Conservation (phyloP, 1,140 invertebrate species). For the Drosophila erecta region DNA sequence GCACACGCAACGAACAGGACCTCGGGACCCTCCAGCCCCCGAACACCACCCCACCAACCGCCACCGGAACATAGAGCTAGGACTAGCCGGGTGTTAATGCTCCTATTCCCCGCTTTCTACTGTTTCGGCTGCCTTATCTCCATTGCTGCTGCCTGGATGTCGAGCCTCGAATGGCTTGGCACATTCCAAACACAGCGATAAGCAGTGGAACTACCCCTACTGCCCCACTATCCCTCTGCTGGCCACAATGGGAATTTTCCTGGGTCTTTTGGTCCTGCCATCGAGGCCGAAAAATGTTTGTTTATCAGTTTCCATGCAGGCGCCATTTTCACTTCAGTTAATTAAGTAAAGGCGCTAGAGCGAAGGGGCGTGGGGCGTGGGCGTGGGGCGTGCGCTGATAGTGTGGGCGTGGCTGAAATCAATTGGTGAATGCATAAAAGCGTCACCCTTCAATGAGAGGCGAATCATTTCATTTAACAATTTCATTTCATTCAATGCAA, state of each 20-base stretch:
- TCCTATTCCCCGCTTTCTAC: slow-evolving; percentile 9
- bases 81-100: slow-evolving; percentile 11
- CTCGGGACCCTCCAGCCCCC: not conserved
- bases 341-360: slow-evolving; percentile 72
- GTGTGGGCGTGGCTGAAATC: slow-evolving; percentile 38
- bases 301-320: slow-evolving; percentile 65
- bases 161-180: slow-evolving; percentile 60
- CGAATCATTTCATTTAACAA: slow-evolving; percentile 79
- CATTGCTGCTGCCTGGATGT: slow-evolving; percentile 42
- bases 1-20: slow-evolving; percentile 37
- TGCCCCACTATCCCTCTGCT: not conserved
- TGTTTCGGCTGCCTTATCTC: slow-evolving; percentile 34
- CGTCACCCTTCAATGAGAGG: slow-evolving; percentile 36
- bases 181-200: slow-evolving; percentile 53
- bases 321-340: slow-evolving; percentile 81
- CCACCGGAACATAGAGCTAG: slow-evolving; percentile 1
- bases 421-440: slow-evolving; percentile 64
- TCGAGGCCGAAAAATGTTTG: slow-evolving; percentile 62
- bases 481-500: slow-evolving; percentile 72
- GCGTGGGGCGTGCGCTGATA: slow-evolving; percentile 10
- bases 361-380: slow-evolving; percentile 3
- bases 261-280: slow-evolving; percentile 13
- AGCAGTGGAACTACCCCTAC: slow-evolving; percentile 41
- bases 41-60: not conserved
- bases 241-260: slow-evolving; percentile 16